These are phyloP conservation scores for Theonella swinhoei DNA, from an alignment of 37 sponge, comb jelly and placozoan genomes.

Conservation along the genomic window DNA sequence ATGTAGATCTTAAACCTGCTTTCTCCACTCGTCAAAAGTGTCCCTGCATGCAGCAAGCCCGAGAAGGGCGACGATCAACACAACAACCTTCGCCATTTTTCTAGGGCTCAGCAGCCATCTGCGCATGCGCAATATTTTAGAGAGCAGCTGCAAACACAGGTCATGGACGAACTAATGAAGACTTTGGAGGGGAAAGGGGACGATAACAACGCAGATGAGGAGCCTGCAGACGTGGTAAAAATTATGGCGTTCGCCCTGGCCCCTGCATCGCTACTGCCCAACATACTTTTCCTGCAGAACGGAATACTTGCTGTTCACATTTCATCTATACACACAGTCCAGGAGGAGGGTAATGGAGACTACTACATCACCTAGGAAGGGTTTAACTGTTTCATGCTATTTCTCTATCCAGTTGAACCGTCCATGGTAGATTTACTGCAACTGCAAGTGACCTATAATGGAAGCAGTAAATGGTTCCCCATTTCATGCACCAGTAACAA, in stretches of 20 bases:
- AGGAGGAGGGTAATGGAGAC: neutral
- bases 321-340: neutral
- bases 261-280: neutral
- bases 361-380: neutral
- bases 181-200: constrained; percentile 9
- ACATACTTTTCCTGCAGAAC: constrained; percentile 7
- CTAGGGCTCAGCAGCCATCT: neutral
- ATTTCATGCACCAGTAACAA: neutral
- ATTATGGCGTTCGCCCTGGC: too few relatives aligned
- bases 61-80: neutral
- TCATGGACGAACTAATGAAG: constrained; percentile 18
- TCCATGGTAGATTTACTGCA: neutral
- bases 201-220: neutral
- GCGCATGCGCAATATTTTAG: neutral
- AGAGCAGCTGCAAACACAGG: neutral
- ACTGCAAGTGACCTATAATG: neutral
- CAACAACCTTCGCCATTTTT: neutral
- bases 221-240: constrained; percentile 9
- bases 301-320: constrained; percentile 16
- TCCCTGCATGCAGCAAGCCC: neutral
- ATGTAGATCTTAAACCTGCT: too few relatives aligned
- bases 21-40: neutral
- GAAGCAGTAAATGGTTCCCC: neutral
- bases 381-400: neutral
- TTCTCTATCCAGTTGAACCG: neutral